phyloP scores from a whole-genome alignment of 37 sponge, comb jelly and placozoan genomes.

The Amphimedon queenslandica region DNA sequence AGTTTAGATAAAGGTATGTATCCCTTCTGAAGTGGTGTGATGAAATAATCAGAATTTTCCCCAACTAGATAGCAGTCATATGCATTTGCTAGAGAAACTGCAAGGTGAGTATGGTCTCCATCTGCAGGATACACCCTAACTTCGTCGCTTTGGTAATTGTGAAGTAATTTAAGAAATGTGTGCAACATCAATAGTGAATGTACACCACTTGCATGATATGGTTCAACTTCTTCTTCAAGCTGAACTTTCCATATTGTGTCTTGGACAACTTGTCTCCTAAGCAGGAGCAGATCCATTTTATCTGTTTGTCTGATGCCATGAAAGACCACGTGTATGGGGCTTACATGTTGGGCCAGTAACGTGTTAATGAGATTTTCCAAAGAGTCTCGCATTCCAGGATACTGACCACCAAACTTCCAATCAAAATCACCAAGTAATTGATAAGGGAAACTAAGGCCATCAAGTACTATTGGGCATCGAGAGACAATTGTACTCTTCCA shows the following conservation, averaged over 20 bases:
- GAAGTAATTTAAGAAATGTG: slow-evolving; percentile 6
- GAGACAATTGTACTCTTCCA: background rate
- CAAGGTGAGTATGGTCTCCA: slow-evolving; percentile 30
- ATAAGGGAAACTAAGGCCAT: background rate
- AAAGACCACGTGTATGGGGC: background rate
- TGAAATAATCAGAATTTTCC: slow-evolving; percentile 48
- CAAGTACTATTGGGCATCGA: background rate
- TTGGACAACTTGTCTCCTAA: background rate
- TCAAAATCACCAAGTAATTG: background rate
- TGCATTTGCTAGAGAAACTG: slow-evolving; percentile 12
- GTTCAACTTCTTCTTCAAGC: background rate
- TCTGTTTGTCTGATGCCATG: background rate
- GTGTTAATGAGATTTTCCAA: background rate
- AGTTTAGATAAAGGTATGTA: slow-evolving; percentile 26
- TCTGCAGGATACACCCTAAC: slow-evolving; percentile 1
- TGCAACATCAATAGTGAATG: background rate
- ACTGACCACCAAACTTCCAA: background rate
- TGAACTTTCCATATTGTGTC: background rate
- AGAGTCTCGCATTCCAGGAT: background rate
- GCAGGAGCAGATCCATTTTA: background rate
- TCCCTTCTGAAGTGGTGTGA: slow-evolving; percentile 16
- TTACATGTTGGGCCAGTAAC: background rate
- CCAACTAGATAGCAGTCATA: slow-evolving; percentile 17
- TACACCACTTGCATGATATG: background rate
- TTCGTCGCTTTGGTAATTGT: background rate